These are phyloP conservation scores for Apodemia zela DNA, from an alignment of 2,888 invertebrate species.

Conservation along the genomic window DNA sequence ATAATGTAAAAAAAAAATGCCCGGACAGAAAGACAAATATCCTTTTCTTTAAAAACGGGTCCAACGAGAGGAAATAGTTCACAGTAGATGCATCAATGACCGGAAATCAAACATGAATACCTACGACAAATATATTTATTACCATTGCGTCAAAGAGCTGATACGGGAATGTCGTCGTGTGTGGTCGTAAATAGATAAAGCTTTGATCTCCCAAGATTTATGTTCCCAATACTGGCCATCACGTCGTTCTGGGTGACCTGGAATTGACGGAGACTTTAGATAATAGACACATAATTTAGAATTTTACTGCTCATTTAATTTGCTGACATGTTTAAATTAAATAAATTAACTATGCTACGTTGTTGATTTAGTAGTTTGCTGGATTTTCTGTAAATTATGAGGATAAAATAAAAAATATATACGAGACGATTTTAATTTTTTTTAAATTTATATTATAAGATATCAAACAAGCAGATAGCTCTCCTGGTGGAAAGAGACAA, in stretches of 20 bases:
- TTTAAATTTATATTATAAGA: too few relatives aligned
- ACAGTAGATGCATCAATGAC: not conserved
- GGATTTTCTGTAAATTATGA: not conserved
- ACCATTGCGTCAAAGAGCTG: not conserved
- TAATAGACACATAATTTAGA: conserved; percentile 1
- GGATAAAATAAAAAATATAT: too few relatives aligned
- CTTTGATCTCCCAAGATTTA: conserved; percentile 15
- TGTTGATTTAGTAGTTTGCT: not conserved
- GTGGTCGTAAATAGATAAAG: conserved; percentile 11
- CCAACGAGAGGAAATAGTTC: too few relatives aligned
- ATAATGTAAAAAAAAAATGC: too few relatives aligned
- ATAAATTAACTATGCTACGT: not conserved
- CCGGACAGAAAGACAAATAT: too few relatives aligned
- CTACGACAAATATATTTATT: not conserved
- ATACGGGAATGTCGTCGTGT: not conserved
- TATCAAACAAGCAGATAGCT: too few relatives aligned
- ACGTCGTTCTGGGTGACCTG: not conserved
- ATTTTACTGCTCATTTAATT: not conserved
- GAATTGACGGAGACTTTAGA: not conserved
- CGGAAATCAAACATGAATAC: conserved; percentile 1
- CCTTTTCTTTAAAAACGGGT: too few relatives aligned
- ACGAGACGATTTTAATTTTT: too few relatives aligned
- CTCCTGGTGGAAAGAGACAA: too few relatives aligned
- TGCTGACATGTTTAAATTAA: not conserved
- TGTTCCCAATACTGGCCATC: conserved; percentile 7